phyloP scores from a whole-genome alignment of 2,888 invertebrate genomes.

The Sialis lutaria region DNA sequence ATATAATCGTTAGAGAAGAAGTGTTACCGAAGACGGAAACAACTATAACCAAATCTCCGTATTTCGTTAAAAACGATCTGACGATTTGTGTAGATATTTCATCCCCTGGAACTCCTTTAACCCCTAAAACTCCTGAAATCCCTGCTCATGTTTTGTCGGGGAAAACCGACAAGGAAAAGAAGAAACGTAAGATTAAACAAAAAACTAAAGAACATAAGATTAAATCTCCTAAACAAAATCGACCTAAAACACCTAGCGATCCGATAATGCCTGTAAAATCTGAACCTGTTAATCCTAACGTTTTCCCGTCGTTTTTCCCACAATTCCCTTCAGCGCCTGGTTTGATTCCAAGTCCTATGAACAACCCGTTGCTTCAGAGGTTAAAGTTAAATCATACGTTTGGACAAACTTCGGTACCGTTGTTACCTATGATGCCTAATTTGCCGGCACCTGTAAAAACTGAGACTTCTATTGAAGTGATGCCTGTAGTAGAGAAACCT shows the following conservation, averaged over 20 bases:
- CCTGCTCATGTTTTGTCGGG: conserved; percentile 35
- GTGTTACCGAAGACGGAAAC: conserved; percentile 17
- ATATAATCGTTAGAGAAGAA: conserved; percentile 41
- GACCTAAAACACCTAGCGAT: conserved; percentile 24
- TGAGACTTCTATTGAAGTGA: neutral
- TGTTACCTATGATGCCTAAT: conserved; percentile 6
- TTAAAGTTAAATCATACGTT: conserved; percentile 29
- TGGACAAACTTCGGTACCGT: conserved; percentile 30
- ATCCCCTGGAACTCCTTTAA: conserved; percentile 30
- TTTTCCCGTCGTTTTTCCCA: conserved; percentile 31
- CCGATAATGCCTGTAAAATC: conserved; percentile 10
- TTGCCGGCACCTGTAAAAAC: conserved; percentile 2
- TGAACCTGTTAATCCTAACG: conserved; percentile 19
- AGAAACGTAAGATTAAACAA: conserved; percentile 26
- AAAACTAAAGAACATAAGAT: conserved; percentile 12
- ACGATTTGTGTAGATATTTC: conserved; percentile 25
- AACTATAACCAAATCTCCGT: conserved; percentile 22
- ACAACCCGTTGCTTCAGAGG: conserved; percentile 31
- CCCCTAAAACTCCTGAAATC: conserved; percentile 37
- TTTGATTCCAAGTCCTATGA: conserved; percentile 38
- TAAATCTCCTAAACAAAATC: conserved; percentile 4
- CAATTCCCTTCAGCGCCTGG: conserved; percentile 34
- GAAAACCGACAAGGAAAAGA: conserved; percentile 39
- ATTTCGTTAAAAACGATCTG: conserved; percentile 19
- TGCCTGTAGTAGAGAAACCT: neutral